Evolutionary conservation across 2,888 invertebrate species (phyloP), one percentile per base, ranked within the genome.

Genomic region (Acrocyrtus sp.): DNA sequence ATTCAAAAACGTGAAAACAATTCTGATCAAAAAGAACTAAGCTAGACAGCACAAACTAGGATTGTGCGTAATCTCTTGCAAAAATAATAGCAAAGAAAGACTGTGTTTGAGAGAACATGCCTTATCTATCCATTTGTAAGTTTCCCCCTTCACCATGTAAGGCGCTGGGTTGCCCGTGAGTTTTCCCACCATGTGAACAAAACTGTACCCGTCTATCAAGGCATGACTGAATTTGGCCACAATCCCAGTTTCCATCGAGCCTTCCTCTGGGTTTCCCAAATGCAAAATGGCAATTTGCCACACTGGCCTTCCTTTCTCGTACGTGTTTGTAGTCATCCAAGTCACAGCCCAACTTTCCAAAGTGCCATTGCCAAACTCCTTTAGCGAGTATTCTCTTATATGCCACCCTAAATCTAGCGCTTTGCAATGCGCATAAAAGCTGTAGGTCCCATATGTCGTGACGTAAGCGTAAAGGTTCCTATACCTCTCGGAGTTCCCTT

Each of bases 171-270:
- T 60, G 39, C 70, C 72, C 4, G 66, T 56, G 12, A 76, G 45
- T 34, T 63, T 74, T 17, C 68, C 72, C 19, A 76, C 63, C 22
- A 76, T 60, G 26, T 76, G 76, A 26, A 76, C 53, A 57, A 76
- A 74, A 1, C 67, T 58, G 50, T 74, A 76, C 0, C 76, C 74
- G 50, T 74, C 74, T 2, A 70, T 29, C 1, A 76, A 21, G 19
- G 72, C 51, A 24, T 76, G 76, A 27, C 74, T 72, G 27, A 76
- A 72, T 53, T 76, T 76, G 48, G 72, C 72, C n/a, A 74, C 50
- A 43, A 76, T 60, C 1, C 41, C 68, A 3, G 72, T 76, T 17
- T 69, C 62, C 61, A 62, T 56, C 54, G 61, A 56, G 17, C 29
- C 63, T 1, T 19, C 43, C 21, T 74, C 65, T 5, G 48, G 39